phyloP scores from a whole-genome alignment of 2,797 vertebrate species.

The Hipposideros larvatus region DNA sequence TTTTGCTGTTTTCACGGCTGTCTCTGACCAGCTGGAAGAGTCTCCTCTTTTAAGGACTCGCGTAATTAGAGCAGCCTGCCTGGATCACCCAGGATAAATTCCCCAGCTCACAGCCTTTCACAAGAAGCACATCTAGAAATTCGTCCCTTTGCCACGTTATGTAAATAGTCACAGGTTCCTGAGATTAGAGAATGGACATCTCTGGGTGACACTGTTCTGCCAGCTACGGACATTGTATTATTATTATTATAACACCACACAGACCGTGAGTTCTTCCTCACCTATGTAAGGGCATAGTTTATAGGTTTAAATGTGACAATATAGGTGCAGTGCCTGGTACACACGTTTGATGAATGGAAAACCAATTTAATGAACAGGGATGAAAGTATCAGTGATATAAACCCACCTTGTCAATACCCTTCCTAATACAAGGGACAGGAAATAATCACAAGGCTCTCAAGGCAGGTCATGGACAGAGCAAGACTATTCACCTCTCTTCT shows the following conservation, averaged over 20 bases:
- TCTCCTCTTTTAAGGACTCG: neutral
- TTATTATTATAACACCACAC: neutral
- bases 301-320: neutral
- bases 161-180: neutral
- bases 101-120: neutral
- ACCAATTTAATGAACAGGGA: neutral
- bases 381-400: neutral
- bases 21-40: neutral
- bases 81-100: neutral
- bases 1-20: accelerated
- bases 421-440: neutral
- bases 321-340: neutral
- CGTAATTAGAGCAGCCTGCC: neutral
- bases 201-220: neutral
- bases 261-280: neutral
- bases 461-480: neutral
- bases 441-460: neutral
- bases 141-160: neutral
- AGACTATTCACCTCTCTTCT: neutral
- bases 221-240: neutral
- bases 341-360: neutral
- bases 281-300: neutral
- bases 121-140: neutral
- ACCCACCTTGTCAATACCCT: neutral
- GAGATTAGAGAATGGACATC: too few relatives aligned